Evolutionary conservation across 2,113 vertebrate genomes (phyloP), one percentile per base, ranked within the genome.

Genomic region (Podarcis raffonei): DNA sequence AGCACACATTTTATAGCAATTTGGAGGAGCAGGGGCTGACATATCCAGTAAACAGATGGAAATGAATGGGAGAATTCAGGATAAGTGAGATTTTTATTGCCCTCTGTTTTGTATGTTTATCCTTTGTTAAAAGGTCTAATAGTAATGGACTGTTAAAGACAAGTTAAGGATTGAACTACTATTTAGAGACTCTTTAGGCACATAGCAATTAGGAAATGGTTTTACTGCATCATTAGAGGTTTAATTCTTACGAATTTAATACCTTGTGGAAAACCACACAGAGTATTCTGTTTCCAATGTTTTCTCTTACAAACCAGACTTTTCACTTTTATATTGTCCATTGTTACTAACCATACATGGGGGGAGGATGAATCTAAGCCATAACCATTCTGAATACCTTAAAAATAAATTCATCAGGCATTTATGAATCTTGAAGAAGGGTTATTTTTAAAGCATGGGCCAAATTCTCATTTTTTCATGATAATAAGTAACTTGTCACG

Each of bases 111-210:
- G n/a, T 15, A 66, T 87, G 35, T 39, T 87, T 91, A 81, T 93
- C 35, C 78, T 59, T 80, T 89, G 68, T 72, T 91, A 93, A 90
- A 92, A 90, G 42, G 1, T 25, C 25, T 81, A 74, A 59, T 81
- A 82, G 2, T 74, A 81, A 91, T 87, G 81, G 91, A 72, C 39
- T 84, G 91, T 62, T 75, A 92, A 94, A 92, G 91, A 84, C 35
- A 77, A 84, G 20, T 84, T 91, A 81, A 87, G 37, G 62, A 59
- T 72, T 90, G 57, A 90, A 27, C 79, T 81, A 16, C 81, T 72
- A 62, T 92, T 88, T 91, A 69, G 88, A 86, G 90, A 93, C 89
- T 88, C 72, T 92, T 74, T 85, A 81, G 30, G 65, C 42, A 90
- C 87, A 81, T 85, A 59, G 79, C 65, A 85, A 75, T 53, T 91